phyloP scores from a whole-genome alignment of 2,888 invertebrate genomes.

The Anarsia innoxiella region DNA sequence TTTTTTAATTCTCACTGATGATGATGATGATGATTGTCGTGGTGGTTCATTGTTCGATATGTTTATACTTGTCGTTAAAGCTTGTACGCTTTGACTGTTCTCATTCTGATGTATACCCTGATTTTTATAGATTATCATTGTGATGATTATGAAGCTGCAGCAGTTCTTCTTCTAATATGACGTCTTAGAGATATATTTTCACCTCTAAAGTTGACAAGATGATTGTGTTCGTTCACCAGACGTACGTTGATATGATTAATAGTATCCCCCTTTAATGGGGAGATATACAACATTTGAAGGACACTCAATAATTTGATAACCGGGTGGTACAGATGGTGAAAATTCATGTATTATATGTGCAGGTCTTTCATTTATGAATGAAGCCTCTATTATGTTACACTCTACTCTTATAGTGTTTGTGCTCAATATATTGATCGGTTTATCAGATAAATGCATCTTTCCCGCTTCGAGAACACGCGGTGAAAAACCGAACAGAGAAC shows the following conservation, averaged over 20 bases:
- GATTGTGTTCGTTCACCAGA: neutral
- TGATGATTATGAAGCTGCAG: no score
- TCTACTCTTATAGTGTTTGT: neutral
- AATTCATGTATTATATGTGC: neutral
- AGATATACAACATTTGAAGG: neutral
- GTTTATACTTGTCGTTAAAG: neutral
- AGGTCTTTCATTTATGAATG: neutral
- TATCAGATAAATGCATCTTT: neutral
- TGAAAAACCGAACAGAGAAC: neutral
- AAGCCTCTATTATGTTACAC: neutral
- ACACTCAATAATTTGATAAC: neutral
- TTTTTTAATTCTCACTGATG: no score
- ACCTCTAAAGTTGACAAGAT: neutral
- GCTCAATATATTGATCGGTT: neutral
- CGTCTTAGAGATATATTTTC: neutral
- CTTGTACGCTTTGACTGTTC: neutral
- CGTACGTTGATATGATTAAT: neutral
- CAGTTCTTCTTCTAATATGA: neutral
- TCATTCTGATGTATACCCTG: neutral
- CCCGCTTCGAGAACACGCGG: neutral
- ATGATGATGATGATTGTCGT: no score
- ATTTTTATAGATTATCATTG: slow-evolving; percentile 3
- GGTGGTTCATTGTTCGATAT: no score
- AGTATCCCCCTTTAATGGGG: neutral
- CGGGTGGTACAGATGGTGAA: neutral